phyloP scores from a whole-genome alignment of 2,797 vertebrate genomes.

The Platyrinchus mystaceus region DNA sequence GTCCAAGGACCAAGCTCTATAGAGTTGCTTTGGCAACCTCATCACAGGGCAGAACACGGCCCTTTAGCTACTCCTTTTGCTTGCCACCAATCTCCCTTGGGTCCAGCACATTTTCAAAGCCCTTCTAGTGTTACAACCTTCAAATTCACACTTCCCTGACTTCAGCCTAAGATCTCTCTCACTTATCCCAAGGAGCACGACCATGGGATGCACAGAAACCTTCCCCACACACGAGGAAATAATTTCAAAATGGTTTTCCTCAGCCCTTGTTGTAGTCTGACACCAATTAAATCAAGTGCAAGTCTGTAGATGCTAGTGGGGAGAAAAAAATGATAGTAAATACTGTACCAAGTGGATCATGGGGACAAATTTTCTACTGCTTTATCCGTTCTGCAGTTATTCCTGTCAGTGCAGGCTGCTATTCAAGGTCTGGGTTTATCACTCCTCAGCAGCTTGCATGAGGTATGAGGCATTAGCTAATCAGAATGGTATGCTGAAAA shows the following conservation, averaged over 20 bases:
- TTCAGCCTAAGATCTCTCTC: background rate
- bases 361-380: background rate
- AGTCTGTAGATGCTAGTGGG: background rate
- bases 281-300: background rate
- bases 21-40: background rate
- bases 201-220: background rate
- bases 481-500: constrained; percentile 28
- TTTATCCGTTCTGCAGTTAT: background rate
- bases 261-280: background rate
- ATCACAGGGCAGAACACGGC: background rate
- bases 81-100: background rate
- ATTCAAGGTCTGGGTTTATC: background rate
- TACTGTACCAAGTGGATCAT: background rate
- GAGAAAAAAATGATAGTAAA: background rate
- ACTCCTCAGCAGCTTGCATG: background rate
- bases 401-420: background rate
- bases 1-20: background rate
- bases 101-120: background rate
- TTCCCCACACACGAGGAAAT: background rate
- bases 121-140: background rate
- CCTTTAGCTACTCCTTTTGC: background rate
- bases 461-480: background rate
- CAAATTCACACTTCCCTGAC: background rate
- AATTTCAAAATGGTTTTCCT: background rate
- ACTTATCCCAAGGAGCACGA: background rate